Conservation (phyloP, 2,113 vertebrate species). For the Callipepla squamata region DNA sequence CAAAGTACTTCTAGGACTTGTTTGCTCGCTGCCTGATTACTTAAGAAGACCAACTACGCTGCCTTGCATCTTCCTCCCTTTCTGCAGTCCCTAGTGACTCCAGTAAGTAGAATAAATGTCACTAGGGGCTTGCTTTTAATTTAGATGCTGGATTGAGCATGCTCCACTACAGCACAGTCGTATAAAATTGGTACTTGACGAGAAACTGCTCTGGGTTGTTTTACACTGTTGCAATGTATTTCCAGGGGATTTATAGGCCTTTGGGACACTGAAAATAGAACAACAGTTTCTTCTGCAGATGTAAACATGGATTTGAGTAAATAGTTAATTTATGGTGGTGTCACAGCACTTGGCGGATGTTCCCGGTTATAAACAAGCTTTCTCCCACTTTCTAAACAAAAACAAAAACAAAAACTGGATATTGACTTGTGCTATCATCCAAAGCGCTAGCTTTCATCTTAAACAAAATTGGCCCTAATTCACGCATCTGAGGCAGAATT, state of each 20-base stretch:
- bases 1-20: not conserved
- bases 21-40: not conserved
- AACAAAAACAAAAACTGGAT: not conserved
- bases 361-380: slow-evolving; percentile 24
- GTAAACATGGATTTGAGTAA: slow-evolving; percentile 41
- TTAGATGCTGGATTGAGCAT: not conserved
- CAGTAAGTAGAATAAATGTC: slow-evolving; percentile 11
- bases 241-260: slow-evolving; percentile 42
- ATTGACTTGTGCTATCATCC: not conserved
- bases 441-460: not conserved
- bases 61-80: not conserved
- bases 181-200: not conserved
- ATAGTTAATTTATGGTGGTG: slow-evolving; percentile 50
- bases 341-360: slow-evolving; percentile 24
- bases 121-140: not conserved
- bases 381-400: slow-evolving; percentile 22
- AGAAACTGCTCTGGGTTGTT: not conserved
- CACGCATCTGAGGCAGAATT: not conserved
- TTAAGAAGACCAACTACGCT: not conserved
- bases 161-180: not conserved
- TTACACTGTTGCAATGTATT: slow-evolving; percentile 32
- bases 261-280: slow-evolving; percentile 30
- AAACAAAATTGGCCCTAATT: not conserved
- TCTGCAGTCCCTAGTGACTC: not conserved
- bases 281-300: slow-evolving; percentile 39